These are phyloP conservation scores for Drosophila antonietae DNA, from an alignment of 2,888 invertebrate genomes.

Conservation along the genomic window DNA sequence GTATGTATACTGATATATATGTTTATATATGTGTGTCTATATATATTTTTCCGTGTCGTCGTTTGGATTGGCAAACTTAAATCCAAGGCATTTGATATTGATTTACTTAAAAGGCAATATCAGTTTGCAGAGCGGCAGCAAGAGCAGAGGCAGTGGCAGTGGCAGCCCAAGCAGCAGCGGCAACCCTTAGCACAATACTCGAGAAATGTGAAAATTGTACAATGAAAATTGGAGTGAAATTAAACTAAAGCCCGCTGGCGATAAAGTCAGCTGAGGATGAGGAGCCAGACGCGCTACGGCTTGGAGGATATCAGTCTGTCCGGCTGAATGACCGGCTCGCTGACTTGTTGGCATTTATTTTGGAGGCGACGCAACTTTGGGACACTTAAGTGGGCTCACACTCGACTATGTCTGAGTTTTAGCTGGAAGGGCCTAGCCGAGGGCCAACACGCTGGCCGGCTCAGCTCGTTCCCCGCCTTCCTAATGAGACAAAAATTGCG, in stretches of 20 bases:
- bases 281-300: slow-evolving; percentile 4
- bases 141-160: slow-evolving; percentile 20
- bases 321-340: slow-evolving; percentile 60
- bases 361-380: slow-evolving; percentile 71
- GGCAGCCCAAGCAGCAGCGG: slow-evolving; percentile 7
- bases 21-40: neutral
- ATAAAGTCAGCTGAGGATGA: slow-evolving; percentile 47
- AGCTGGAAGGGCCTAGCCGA: neutral
- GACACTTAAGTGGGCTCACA: slow-evolving; percentile 71
- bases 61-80: slow-evolving; percentile 70
- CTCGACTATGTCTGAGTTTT: slow-evolving; percentile 44
- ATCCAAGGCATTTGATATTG: slow-evolving; percentile 75
- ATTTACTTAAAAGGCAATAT: slow-evolving; percentile 78
- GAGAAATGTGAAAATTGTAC: slow-evolving; percentile 76
- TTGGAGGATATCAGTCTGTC: slow-evolving; percentile 27
- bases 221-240: slow-evolving; percentile 78
- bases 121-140: slow-evolving; percentile 58
- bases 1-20: neutral
- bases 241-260: slow-evolving; percentile 74
- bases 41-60: slow-evolving; percentile 18
- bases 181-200: slow-evolving; percentile 57
- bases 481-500: slow-evolving; percentile 79
- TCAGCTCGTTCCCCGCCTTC: slow-evolving; percentile 36
- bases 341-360: slow-evolving; percentile 76
- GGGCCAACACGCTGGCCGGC: slow-evolving; percentile 19